These are phyloP conservation scores for Aegithalos caudatus DNA, from an alignment of 2,113 vertebrate species.

Conservation along the genomic window DNA sequence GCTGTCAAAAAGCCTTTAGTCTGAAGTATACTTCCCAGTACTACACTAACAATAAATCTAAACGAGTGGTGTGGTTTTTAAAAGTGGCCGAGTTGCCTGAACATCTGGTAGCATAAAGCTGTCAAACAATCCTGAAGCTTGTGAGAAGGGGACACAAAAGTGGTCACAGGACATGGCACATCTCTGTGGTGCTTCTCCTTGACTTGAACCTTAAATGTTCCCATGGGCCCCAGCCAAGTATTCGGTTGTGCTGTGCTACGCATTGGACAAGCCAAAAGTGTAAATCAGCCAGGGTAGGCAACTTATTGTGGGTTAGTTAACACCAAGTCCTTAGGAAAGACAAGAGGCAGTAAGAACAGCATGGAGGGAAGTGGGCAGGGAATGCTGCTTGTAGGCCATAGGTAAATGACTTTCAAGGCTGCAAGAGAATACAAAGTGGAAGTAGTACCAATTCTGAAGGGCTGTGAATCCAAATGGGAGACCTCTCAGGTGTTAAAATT, in stretches of 20 bases:
- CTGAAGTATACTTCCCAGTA: background rate
- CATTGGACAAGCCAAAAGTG: background rate
- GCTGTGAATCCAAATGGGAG: background rate
- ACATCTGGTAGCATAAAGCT: background rate
- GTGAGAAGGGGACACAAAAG: background rate
- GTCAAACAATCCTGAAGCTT: background rate
- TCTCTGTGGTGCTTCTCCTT: background rate
- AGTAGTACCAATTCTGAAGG: background rate
- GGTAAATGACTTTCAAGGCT: background rate
- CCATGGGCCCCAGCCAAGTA: background rate
- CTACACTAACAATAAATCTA: background rate
- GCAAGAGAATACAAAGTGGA: background rate
- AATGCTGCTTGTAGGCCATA: background rate
- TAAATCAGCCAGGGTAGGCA: background rate
- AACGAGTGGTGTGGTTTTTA: background rate
- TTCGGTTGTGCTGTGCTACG: background rate
- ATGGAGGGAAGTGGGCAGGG: background rate
- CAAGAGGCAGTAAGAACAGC: background rate
- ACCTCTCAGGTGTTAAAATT: background rate
- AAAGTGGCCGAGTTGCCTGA: background rate
- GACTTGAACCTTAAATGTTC: background rate
- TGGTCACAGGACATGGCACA: background rate
- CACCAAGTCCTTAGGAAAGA: background rate
- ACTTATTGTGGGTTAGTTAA: background rate
- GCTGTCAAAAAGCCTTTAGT: background rate